Evolutionary conservation across 2,113 vertebrate genomes (phyloP), one percentile per base, ranked within the genome.

Genomic region (Symphodus melops): DNA sequence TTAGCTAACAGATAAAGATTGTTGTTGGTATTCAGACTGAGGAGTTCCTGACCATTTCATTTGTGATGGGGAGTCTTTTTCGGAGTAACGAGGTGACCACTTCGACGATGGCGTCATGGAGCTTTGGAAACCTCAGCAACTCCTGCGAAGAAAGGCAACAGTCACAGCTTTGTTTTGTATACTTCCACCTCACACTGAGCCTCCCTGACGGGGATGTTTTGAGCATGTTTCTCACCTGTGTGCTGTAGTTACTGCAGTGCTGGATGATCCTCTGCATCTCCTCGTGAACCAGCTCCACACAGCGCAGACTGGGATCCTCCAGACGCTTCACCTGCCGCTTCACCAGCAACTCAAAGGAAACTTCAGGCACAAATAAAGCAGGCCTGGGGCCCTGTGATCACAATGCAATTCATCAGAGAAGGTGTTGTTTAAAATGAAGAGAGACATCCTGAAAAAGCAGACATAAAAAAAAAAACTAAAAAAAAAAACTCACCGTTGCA

Each of bases 241-340:
- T 99, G 76, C 97, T 99, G 87, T 98, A 99, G 90, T 97, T 99
- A 88, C 97, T 98, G 91, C 98, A 99, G 37, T 99, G 98, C 78
- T 99, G 98, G 83, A 99, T 99, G 80, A 99, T 99, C 88, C 98
- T 94, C 82, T 99, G 98, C 98, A 99, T 99, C 92, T 99, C 98
- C 82, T 99, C 98, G 2, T 99, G 98, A 65, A 99, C 98, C 48
- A 99, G 93, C 82, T 99, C 98, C 82, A 99, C 98, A 33, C 98
- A 99, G 55, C 98, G 96, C 68, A 99, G 92, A 72, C 98, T 99
- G 3, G 98, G 98, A 53, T 99, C 98, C 86, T 99, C 98, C 79
- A 99, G 91, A 64, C 97, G 96, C 83, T 99, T 99, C 68, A 99
- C 95, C 86, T 99, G 98, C 82, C 98, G 92, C 90, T 99, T 99